Evolutionary conservation across 2,797 vertebrate species (phyloP), one percentile per base, ranked within the genome.

Genomic region (Neostethus bicornis): DNA sequence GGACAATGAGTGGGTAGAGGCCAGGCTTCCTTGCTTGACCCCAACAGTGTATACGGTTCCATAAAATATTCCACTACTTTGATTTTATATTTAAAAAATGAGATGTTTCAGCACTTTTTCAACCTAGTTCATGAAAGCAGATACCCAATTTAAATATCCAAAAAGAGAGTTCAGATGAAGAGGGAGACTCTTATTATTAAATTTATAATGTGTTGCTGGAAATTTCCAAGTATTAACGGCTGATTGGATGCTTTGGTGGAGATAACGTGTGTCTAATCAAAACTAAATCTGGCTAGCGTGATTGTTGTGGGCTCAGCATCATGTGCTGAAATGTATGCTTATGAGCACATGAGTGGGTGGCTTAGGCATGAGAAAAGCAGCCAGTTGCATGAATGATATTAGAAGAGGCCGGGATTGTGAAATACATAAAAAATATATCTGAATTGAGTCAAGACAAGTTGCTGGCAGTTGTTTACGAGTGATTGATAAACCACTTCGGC

Each of bases 321-420:
- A 73, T 61, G 69, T 75, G 71, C 47, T 24, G 9, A 31, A 34
- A 53, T 47, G 31, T 32, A 24, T 41, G 26, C 29, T 8, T 39
- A 43, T 20, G 38, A 57, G 7, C 17, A 51, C 37, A n/a, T 34
- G 21, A 38, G 28, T 4, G 4, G 19, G 32, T 42, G 21, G 17
- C 29, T 32, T 24, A 1, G 14, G 25, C 2, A 7, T 58, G 49
- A 20, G 28, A 58, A 45, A 25, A 25, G 6, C 10, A 39, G n/a
- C 7, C 17, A 7, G 14, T 51, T 5, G 24, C 10, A 37, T 11
- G 9, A 21, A 29, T 7, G 6, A 38, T 20, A 17, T 2, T 20
- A 19, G 19, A 35, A 41, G 41, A 9, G 29, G 12, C 28, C 11
- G 28, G 14, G 10, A 21, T 41, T n/a, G 14, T 31, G 7, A 47